Percentiles rank a stretch among this genome's conserved stretches.
These are phyloP conservation scores for Triplophysa bombifrons DNA, from an alignment of 2,797 vertebrate genomes.

Conservation along the genomic window DNA sequence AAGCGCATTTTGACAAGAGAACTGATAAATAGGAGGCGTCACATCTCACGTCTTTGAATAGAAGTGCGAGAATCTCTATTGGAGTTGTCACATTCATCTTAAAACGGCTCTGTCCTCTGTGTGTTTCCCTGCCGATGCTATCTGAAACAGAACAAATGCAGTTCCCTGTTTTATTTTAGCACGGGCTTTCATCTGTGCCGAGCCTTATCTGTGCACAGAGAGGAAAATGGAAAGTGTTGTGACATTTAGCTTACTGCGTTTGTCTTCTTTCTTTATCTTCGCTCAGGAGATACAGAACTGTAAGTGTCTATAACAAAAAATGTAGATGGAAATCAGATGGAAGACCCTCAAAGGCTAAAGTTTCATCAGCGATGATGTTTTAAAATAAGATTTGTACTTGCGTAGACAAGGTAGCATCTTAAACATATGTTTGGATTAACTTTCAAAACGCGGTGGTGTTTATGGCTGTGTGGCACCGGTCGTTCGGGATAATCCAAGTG, in stretches of 20 bases:
- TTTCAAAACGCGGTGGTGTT: not conserved
- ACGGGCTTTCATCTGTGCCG: slow-evolving; percentile 69
- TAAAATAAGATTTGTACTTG: not conserved
- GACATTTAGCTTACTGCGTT: slow-evolving; percentile 71
- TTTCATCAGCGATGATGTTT: not conserved
- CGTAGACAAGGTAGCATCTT: not conserved
- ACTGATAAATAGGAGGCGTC: slow-evolving; percentile 35
- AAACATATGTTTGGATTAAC: not conserved
- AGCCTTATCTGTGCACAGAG: slow-evolving; percentile 67
- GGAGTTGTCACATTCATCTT: slow-evolving; percentile 58
- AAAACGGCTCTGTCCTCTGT: slow-evolving; percentile 58
- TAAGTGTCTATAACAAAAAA: slow-evolving; percentile 55
- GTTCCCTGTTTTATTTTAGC: slow-evolving; percentile 69
- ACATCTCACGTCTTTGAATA: slow-evolving; percentile 50
- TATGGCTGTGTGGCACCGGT: not conserved
- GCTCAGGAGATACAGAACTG: slow-evolving; percentile 40
- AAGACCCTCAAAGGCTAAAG: not conserved
- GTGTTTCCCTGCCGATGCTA: slow-evolving; percentile 71
- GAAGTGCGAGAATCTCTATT: slow-evolving; percentile 49
- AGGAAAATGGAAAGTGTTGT: slow-evolving; percentile 59
- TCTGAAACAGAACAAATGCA: slow-evolving; percentile 72
- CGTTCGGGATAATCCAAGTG: not conserved
- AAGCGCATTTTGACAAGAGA: slow-evolving; percentile 37
- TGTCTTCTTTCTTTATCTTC: slow-evolving; percentile 54
- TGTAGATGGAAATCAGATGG: slow-evolving; percentile 41